phyloP scores from a whole-genome alignment of 2,113 vertebrate genomes.

The Coturnix japonica region DNA sequence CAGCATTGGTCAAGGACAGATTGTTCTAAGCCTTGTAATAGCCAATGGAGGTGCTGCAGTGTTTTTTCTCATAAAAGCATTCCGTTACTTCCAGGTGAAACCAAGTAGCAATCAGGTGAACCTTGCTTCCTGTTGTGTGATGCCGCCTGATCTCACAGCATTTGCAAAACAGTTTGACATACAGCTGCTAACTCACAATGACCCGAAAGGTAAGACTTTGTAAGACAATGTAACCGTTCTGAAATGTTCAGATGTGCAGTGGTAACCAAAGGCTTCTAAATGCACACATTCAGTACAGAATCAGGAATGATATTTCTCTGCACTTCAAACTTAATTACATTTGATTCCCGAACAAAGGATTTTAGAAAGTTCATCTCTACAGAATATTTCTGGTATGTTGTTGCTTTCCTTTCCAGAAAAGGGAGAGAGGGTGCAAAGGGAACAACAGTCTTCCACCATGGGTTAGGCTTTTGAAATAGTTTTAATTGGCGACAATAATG shows the following conservation, averaged over 20 bases:
- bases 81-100: conserved; percentile 85
- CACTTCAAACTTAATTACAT: accelerated
- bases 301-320: neutral
- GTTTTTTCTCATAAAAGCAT: neutral
- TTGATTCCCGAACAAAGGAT: neutral
- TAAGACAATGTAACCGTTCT: neutral
- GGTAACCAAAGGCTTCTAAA: neutral
- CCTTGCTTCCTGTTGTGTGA: conserved; percentile 97
- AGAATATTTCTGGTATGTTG: neutral
- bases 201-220: conserved; percentile 89
- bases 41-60: neutral
- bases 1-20: neutral
- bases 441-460: neutral
- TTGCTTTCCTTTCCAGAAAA: neutral
- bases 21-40: neutral
- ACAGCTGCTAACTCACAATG: conserved; percentile 96
- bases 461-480: neutral
- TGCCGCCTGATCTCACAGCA: conserved; percentile 97
- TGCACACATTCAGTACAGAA: neutral
- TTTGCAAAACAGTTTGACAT: conserved; percentile 97
- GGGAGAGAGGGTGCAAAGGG: neutral
- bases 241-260: neutral
- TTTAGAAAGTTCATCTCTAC: neutral
- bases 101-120: conserved; percentile 99
- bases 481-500: neutral